These are phyloP conservation scores for Odontocerum albicorne DNA, from an alignment of 2,888 invertebrate genomes.

Conservation along the genomic window DNA sequence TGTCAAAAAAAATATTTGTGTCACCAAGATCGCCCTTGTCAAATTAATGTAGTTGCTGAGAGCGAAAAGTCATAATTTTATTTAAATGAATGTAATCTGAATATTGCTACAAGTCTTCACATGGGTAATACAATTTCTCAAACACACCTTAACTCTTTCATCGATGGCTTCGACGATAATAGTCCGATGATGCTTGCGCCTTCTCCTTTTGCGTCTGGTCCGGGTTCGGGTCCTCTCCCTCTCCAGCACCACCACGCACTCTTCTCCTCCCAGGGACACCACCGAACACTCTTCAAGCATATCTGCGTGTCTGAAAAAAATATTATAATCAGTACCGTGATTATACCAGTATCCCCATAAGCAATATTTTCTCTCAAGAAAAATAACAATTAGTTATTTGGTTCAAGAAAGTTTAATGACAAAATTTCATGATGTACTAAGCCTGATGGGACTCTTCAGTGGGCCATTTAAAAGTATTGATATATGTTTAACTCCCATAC, in stretches of 20 bases:
- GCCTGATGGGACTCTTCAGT: too few relatives aligned
- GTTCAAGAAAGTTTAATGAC: not conserved
- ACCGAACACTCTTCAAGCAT: constrained; percentile 26
- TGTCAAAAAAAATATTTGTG: too few relatives aligned
- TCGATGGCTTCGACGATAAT: constrained; percentile 42
- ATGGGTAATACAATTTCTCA: too few relatives aligned
- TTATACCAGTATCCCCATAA: not conserved
- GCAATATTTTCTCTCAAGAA: not conserved
- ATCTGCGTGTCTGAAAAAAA: constrained; percentile 16
- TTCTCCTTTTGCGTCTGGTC: constrained; percentile 45
- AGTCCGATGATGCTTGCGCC: constrained; percentile 42
- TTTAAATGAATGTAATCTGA: too few relatives aligned
- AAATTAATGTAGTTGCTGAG: too few relatives aligned
- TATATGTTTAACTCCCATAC: too few relatives aligned
- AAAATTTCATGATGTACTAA: too few relatives aligned
- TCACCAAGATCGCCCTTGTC: too few relatives aligned
- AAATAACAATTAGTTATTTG: not conserved
- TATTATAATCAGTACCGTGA: not conserved
- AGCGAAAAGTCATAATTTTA: too few relatives aligned
- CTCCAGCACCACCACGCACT: constrained; percentile 49
- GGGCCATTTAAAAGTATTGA: too few relatives aligned
- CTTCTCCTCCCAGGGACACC: constrained; percentile 41
- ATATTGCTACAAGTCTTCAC: too few relatives aligned
- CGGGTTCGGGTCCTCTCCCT: constrained; percentile 41
- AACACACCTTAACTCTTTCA: constrained; percentile 35